Evolutionary conservation across 2,888 invertebrate species (phyloP), one percentile per base, ranked within the genome.

Genomic region (Cosmia pyralina): DNA sequence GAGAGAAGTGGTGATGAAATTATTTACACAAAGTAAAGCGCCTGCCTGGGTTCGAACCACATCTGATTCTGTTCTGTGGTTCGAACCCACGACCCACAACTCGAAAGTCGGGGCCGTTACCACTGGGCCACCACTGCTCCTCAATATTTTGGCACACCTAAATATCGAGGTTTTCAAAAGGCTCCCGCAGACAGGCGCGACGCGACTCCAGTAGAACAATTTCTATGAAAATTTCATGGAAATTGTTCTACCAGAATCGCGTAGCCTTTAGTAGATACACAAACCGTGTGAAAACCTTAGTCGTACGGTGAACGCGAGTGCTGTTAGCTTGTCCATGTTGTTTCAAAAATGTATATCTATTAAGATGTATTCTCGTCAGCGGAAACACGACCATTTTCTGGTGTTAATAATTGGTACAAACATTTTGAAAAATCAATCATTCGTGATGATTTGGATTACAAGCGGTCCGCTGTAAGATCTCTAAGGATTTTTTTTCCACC

Each of bases 281-380:
- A 66, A 55, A 75, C 58, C 70, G 74, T 80, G 75, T 86, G 79
- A 79, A 81, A 74, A 81, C 74, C 46, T 63, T 44, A 57, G 63
- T 60, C 34, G 46, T 44, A 59, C 17, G 50, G 72, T 72, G 72
- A 81, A 81, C 81, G 81, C 52, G 17, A 22, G 55, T 59, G 57
- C 28, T 52, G 50, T 38, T 41, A 68, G 41, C 41, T 28, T 67
- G 57, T 7, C 8, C 65, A 50, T 70, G 73, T 79, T 82, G 69
- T 75, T 66, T 84, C 28, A 81, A 53, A 66, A 73, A 84, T 80
- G 63, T 77, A 79, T 77, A 67, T 74, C 53, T 22, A 79, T 72
- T 76, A 73, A 17, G 46, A 67, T 64, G 48, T 72, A 64, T 72
- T 66, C 60, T 74, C 22, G 41, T 57, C 63, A 58, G 63, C 78